A percentile compares a stretch with the other conserved stretches of the same genome.
Evolutionary conservation across 1,140 invertebrate species (phyloP).

Genomic region (Halictus rubicundus): DNA sequence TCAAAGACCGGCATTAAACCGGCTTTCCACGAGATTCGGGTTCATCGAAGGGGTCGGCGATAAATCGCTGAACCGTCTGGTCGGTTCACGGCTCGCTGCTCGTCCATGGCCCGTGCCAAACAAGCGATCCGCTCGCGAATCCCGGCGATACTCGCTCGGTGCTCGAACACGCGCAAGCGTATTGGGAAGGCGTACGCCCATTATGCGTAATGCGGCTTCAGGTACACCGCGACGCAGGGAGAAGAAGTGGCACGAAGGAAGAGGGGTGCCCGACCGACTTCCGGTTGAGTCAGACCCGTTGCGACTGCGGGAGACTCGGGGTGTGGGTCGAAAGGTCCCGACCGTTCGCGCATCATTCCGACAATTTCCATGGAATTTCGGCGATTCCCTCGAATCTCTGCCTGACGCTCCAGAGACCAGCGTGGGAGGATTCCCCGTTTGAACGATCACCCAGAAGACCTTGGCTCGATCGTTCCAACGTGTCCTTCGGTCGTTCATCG

Average conservation of each 20-base stretch:
- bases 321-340: slow-evolving; percentile 58
- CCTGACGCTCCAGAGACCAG: neutral
- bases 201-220: slow-evolving; percentile 67
- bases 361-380: slow-evolving; percentile 30
- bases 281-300: slow-evolving; percentile 63
- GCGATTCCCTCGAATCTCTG: neutral
- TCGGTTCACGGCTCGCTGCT: slow-evolving; percentile 39
- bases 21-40: neutral
- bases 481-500: too few species aligned
- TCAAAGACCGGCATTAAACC: neutral
- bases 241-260: slow-evolving; percentile 62
- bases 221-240: slow-evolving; percentile 51
- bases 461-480: neutral
- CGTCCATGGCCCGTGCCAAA: slow-evolving; percentile 44
- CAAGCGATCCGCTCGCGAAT: slow-evolving; percentile 4
- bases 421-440: slow-evolving; percentile 5
- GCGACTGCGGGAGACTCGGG: slow-evolving; percentile 42
- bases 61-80: slow-evolving; percentile 21
- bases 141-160: neutral
- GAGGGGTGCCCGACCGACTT: slow-evolving; percentile 63
- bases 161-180: slow-evolving; percentile 43
- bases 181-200: slow-evolving; percentile 55
- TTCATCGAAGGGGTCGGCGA: slow-evolving; percentile 16
- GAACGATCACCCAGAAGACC: neutral
- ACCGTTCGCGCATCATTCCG: slow-evolving; percentile 36